A percentile compares a stretch with the other conserved stretches of the same genome.
phyloP scores from a whole-genome alignment of 2,797 vertebrate species.

The Eurystomus glaucurus region DNA sequence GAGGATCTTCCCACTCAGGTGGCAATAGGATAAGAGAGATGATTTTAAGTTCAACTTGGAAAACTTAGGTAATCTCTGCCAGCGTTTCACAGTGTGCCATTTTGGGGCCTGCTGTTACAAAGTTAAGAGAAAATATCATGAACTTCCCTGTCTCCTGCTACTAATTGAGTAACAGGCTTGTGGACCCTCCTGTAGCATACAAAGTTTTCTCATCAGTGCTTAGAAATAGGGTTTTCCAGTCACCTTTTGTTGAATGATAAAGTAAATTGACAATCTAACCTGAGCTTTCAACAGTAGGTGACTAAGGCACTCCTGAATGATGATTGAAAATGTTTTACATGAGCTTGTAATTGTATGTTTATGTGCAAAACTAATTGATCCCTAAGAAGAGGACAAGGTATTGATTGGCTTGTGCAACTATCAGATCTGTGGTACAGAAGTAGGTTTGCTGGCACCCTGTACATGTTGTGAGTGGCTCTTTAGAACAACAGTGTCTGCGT shows the following conservation, averaged over 20 bases:
- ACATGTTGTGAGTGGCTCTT: not conserved
- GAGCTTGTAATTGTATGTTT: not conserved
- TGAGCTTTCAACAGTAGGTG: not conserved
- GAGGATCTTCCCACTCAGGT: not conserved
- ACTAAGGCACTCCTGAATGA: not conserved
- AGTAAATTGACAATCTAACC: not conserved
- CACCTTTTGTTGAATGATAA: not conserved
- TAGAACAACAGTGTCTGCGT: not conserved
- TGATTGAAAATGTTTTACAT: not conserved
- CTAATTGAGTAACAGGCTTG: not conserved
- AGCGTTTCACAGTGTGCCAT: not conserved
- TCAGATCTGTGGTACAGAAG: accelerated
- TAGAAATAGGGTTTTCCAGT: not conserved
- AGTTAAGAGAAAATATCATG: not conserved
- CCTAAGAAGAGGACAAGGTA: not conserved
- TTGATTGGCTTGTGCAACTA: not conserved
- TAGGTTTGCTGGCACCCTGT: not conserved
- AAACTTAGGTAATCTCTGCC: not conserved
- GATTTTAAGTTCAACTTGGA: not conserved
- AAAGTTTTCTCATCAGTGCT: not conserved
- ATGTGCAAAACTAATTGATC: not conserved
- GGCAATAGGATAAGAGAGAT: not conserved
- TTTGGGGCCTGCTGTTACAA: not conserved
- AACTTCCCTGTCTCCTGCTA: not conserved
- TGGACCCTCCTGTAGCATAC: not conserved